Percentiles rank a stretch among this genome's conserved stretches.
These are phyloP conservation scores for Diabrotica undecimpunctata DNA, from an alignment of 1,140 invertebrate species.

Conservation along the genomic window DNA sequence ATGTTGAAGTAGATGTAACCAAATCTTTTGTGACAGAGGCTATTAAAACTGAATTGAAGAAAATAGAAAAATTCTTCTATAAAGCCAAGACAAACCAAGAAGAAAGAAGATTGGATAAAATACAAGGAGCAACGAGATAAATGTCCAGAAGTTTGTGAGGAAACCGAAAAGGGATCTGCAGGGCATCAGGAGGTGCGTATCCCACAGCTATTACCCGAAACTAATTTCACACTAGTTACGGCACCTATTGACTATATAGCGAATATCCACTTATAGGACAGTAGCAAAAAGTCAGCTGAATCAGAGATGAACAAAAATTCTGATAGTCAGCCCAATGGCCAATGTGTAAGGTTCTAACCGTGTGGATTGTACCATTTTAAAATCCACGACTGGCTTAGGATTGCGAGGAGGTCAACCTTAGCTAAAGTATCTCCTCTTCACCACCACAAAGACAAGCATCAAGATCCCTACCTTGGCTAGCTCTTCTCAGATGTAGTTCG, in stretches of 20 bases:
- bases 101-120: conserved; percentile 42
- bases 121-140: conserved; percentile 45
- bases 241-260: conserved; percentile 47
- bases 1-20: conserved; percentile 40
- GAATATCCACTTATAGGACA: conserved; percentile 46
- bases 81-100: conserved; percentile 40
- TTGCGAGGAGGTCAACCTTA: no score
- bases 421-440: no score
- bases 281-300: conserved; percentile 43
- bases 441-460: no score
- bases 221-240: conserved; percentile 40
- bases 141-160: conserved; percentile 43
- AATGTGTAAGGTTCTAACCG: no score
- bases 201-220: conserved; percentile 44
- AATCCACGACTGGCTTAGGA: no score
- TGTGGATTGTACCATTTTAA: no score
- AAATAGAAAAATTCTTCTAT: conserved; percentile 43
- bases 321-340: conserved; percentile 29
- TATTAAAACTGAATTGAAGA: conserved; percentile 40
- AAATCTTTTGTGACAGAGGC: conserved; percentile 45
- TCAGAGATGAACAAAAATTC: conserved; percentile 44
- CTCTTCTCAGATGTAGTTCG: no score
- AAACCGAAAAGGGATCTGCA: conserved; percentile 41
- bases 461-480: no score
- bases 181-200: conserved; percentile 50